A percentile compares a stretch with the other conserved stretches of the same genome.
These are phyloP conservation scores for Cheilosia impressa DNA, from an alignment of 2,888 invertebrate species.

Conservation along the genomic window DNA sequence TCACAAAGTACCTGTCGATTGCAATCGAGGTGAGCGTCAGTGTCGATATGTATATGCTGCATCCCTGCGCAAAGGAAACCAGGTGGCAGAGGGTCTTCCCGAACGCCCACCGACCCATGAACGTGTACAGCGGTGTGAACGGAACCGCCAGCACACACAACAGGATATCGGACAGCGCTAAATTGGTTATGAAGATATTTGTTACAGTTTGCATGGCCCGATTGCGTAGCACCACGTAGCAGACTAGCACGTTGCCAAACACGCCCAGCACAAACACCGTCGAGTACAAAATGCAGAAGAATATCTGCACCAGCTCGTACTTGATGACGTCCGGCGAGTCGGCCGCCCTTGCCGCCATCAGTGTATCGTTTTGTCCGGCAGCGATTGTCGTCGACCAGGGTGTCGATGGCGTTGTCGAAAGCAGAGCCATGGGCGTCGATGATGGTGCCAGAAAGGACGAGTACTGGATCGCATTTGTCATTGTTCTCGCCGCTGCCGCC, in stretches of 20 bases:
- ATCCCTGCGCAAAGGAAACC: conserved; percentile 95
- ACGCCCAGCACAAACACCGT: conserved; percentile 92
- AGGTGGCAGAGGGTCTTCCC: conserved; percentile 95
- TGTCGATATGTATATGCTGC: conserved; percentile 98
- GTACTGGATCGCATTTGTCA: conserved; percentile 61
- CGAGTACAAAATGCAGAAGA: conserved; percentile 81
- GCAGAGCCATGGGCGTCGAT: conserved; percentile 68
- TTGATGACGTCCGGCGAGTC: conserved; percentile 78
- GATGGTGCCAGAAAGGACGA: conserved; percentile 45
- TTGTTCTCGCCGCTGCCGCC: conserved; percentile 18
- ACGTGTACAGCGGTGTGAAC: conserved; percentile 97
- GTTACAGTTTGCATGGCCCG: conserved; percentile 99
- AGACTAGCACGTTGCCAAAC: conserved; percentile 95
- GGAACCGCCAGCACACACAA: conserved; percentile 97
- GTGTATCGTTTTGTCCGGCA: conserved; percentile 61
- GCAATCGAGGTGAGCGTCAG: conserved; percentile 98
- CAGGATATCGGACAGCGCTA: conserved; percentile 97
- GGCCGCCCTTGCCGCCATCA: conserved; percentile 52
- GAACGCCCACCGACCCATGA: conserved; percentile 96
- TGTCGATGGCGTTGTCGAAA: conserved; percentile 67
- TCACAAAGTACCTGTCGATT: conserved; percentile 98
- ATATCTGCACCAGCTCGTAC: conserved; percentile 81
- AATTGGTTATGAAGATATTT: conserved; percentile 97
- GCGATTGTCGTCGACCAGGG: conserved; percentile 75
- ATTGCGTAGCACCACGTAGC: conserved; percentile 96